Evolutionary conservation across 2,797 vertebrate species (phyloP).

Genomic region (Anguilla anguilla): DNA sequence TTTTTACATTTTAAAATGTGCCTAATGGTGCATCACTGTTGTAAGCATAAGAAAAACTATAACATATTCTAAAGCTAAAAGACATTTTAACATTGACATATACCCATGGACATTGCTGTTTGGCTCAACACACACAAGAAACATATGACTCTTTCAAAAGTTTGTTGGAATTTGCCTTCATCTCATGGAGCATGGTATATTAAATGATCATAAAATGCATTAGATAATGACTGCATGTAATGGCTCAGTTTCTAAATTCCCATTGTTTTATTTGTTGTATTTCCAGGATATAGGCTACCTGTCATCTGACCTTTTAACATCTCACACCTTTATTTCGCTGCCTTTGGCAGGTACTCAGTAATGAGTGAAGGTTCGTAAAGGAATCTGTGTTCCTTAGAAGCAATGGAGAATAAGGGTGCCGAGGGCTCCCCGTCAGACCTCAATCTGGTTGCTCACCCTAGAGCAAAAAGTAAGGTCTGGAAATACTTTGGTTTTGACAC

Average conservation of each 20-base stretch:
- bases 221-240: background rate
- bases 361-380: conserved; percentile 74
- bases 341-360: conserved; percentile 82
- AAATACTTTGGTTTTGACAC: conserved; percentile 91
- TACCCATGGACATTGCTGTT: background rate
- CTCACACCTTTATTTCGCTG: conserved; percentile 80
- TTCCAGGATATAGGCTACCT: conserved; percentile 10
- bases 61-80: background rate
- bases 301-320: conserved; percentile 51
- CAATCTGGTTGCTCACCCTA: conserved; percentile 86
- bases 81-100: background rate
- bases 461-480: conserved; percentile 92
- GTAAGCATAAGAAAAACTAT: background rate
- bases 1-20: background rate
- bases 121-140: background rate
- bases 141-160: background rate
- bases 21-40: background rate
- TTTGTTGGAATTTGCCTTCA: background rate
- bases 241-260: conserved; percentile 29
- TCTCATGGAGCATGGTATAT: background rate
- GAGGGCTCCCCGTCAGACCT: conserved; percentile 77
- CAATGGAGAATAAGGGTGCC: conserved; percentile 79
- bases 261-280: background rate
- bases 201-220: background rate
- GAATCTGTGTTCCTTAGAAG: conserved; percentile 66